Percentiles rank a stretch among this genome's conserved stretches.
Conservation (phyloP, 1,140 invertebrate species). For the Drosophila pruinosa region DNA sequence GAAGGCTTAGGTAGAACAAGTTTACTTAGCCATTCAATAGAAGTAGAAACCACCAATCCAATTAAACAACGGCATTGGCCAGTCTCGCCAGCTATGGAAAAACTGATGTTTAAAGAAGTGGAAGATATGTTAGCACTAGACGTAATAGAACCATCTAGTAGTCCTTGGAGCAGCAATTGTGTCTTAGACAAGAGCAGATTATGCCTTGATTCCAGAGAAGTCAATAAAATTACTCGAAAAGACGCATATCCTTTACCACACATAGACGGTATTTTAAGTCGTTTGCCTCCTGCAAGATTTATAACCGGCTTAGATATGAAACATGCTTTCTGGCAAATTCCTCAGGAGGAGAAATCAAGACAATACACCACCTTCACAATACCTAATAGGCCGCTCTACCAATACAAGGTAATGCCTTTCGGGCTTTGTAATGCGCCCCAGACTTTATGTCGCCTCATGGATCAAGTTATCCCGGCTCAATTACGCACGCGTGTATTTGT, state of each 20-base stretch:
- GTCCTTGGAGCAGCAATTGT: constrained; percentile 81
- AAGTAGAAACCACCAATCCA: too few species aligned
- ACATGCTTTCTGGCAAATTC: constrained; percentile 71
- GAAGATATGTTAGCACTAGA: too few species aligned
- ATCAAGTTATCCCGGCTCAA: not conserved
- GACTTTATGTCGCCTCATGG: too few species aligned
- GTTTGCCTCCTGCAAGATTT: constrained; percentile 63
- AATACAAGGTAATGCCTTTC: constrained; percentile 56
- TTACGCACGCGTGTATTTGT: too few species aligned
- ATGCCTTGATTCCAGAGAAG: constrained; percentile 83
- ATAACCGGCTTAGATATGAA: constrained; percentile 82
- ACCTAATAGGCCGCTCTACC: constrained; percentile 53
- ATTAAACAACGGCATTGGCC: too few species aligned
- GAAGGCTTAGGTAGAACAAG: too few species aligned
- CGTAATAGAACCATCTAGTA: too few species aligned
- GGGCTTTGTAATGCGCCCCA: not conserved
- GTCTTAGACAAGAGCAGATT: constrained; percentile 82
- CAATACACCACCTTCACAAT: constrained; percentile 66
- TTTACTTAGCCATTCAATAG: too few species aligned
- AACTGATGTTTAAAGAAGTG: too few species aligned
- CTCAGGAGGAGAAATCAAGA: too few species aligned
- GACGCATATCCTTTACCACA: constrained; percentile 84
- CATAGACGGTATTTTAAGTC: constrained; percentile 80
- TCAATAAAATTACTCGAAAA: constrained; percentile 72
- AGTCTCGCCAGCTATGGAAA: too few species aligned